A percentile compares a stretch with the other conserved stretches of the same genome.
Evolutionary conservation across 2,888 invertebrate genomes (phyloP).

Genomic region (Hermodice carunculata): DNA sequence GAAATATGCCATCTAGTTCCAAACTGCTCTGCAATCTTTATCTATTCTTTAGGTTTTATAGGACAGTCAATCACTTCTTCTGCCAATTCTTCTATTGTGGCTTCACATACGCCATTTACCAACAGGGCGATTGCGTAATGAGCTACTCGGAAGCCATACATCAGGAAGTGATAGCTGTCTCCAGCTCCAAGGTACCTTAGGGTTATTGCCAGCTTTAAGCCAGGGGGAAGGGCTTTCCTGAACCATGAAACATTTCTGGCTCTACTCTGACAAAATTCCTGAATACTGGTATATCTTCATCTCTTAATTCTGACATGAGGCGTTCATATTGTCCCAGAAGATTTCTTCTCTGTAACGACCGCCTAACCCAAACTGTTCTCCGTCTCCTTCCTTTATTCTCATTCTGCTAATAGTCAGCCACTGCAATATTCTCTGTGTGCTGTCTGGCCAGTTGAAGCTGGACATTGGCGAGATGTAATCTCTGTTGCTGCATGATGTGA

Average conservation of each 20-base stretch:
- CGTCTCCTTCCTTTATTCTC: too few relatives aligned
- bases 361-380: too few relatives aligned
- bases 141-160: conserved; percentile 20
- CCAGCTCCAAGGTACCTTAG: not conserved
- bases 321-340: too few relatives aligned
- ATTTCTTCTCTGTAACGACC: too few relatives aligned
- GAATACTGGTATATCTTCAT: too few relatives aligned
- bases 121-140: conserved; percentile 17
- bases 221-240: not conserved
- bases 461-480: too few relatives aligned
- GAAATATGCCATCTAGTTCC: conserved; percentile 2
- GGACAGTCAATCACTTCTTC: not conserved
- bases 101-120: not conserved
- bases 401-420: too few relatives aligned
- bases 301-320: too few relatives aligned
- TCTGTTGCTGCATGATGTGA: too few relatives aligned
- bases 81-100: not conserved
- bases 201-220: not conserved
- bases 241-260: not conserved
- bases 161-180: conserved; percentile 7
- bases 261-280: not conserved
- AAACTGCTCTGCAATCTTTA: not conserved
- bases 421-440: too few relatives aligned
- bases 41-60: not conserved
- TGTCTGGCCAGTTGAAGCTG: too few relatives aligned